These are phyloP conservation scores for Hippocampus abdominalis DNA, from an alignment of 2,113 vertebrate genomes.

Conservation along the genomic window DNA sequence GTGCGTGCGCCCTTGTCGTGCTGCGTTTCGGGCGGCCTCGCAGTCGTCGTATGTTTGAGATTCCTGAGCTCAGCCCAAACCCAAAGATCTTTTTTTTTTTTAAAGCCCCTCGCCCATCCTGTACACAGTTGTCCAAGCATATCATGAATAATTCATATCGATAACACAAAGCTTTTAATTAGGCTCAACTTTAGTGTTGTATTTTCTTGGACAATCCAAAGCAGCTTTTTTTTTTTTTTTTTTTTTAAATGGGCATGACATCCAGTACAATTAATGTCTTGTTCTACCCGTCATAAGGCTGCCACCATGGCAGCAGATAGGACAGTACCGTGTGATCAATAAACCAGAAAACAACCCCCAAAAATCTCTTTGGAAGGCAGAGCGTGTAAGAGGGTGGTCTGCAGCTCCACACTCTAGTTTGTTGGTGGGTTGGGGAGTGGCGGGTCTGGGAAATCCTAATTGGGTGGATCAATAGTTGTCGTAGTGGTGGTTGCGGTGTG, in stretches of 20 bases:
- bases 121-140: conserved; percentile 58
- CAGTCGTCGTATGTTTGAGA: conserved; percentile 23
- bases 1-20: background rate
- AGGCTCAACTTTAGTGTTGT: conserved; percentile 72
- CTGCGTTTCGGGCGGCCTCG: background rate
- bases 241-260: conserved; percentile 54
- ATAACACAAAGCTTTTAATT: conserved; percentile 61
- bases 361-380: conserved; percentile 67
- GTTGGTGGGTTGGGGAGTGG: conserved; percentile 54
- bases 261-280: conserved; percentile 78
- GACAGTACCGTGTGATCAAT: conserved; percentile 77
- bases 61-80: conserved; percentile 59
- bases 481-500: background rate
- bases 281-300: conserved; percentile 78
- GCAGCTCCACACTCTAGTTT: conserved; percentile 62
- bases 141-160: conserved; percentile 53
- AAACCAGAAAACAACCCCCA: conserved; percentile 62
- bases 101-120: background rate
- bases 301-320: conserved; percentile 66
- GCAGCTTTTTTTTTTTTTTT: conserved; percentile 72
- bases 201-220: conserved; percentile 57
- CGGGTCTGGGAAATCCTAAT: conserved; percentile 50
- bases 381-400: conserved; percentile 77
- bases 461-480: conserved; percentile 46
- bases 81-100: conserved; percentile 29